Percentiles rank a stretch among this genome's conserved stretches.
Conservation (phyloP, 2,888 invertebrate species). For the Chydorus sphaericus region DNA sequence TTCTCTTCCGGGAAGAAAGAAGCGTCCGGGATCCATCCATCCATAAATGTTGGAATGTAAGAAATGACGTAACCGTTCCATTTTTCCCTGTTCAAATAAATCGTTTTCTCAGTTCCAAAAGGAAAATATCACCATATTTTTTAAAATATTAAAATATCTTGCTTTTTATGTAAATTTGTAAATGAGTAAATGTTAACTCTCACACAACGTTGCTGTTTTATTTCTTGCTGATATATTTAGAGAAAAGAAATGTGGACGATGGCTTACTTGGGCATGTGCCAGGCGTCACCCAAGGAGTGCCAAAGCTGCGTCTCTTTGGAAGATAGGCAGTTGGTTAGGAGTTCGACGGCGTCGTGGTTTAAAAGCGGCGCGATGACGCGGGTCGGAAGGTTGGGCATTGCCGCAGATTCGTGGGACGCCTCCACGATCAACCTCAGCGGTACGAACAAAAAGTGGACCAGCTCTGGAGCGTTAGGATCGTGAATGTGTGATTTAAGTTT, state of each 20-base stretch:
- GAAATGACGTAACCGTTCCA: constrained; percentile 84
- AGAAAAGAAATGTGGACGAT: neutral
- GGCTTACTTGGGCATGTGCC: constrained; percentile 70
- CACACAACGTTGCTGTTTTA: no score
- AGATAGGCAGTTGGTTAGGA: constrained; percentile 90
- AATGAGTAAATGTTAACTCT: no score
- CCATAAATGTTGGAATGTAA: constrained; percentile 90
- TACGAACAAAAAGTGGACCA: constrained; percentile 96
- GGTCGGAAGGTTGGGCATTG: constrained; percentile 65
- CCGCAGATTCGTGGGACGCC: constrained; percentile 80
- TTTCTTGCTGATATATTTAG: neutral
- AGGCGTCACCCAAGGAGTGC: constrained; percentile 92
- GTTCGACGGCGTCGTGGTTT: constrained; percentile 81
- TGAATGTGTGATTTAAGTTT: constrained; percentile 95
- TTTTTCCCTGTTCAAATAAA: constrained; percentile 51
- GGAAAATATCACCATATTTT: no score
- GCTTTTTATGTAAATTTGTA: neutral
- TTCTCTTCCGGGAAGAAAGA: constrained; percentile 29
- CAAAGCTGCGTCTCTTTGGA: constrained; percentile 96
- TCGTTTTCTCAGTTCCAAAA: no score
- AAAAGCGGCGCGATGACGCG: constrained; percentile 81
- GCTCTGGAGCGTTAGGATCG: constrained; percentile 96
- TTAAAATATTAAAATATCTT: neutral
- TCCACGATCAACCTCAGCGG: constrained; percentile 94
- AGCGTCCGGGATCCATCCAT: constrained; percentile 88